Evolutionary conservation across 2,888 invertebrate species (phyloP), one percentile per base, ranked within the genome.

Genomic region (Steinernema scapterisci): DNA sequence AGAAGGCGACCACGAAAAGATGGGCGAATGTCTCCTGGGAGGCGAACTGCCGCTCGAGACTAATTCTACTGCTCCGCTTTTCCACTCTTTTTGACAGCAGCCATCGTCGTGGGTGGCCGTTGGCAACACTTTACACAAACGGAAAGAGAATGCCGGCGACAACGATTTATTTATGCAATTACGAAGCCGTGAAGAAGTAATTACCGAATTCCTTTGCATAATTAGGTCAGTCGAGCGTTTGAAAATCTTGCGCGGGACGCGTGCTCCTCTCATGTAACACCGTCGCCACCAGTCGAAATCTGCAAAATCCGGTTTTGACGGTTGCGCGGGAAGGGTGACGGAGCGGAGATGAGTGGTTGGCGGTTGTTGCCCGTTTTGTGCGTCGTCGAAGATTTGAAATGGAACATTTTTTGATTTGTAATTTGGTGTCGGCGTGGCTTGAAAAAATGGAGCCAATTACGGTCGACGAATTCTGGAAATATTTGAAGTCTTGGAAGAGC

Each of bases 1-100:
- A 38, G 38, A 38, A 38, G 38, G 38, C 38, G 38, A 38, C 38
- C 48, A 48, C 48, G 48, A 48, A 48, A 48, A 48, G 48, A 48
- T 48, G 48, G 48, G 48, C 48, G 48, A 48, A 48, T 48, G 48
- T 48, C 48, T 48, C 48, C 16, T 48, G 48, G 48, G 48, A 48
- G n/a, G 48, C 48, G 19, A 48, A 48, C 48, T 19, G 48, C 48
- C 48, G 48, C n/a, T 48, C 48, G 48, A 48, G 48, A 48, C 48
- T 48, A 48, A 48, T 48, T 48, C 48, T 7, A 13, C n/a, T n/a
- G n/a, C n/a, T n/a, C n/a, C n/a, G 19, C n/a, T 48, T 19, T 3
- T 48, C 19, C n/a, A 48, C 16, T 16, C 19, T 19, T 48, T 48
- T 48, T 48, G 48, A 48, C 48, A 48, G n/a, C n/a, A n/a, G n/a